Evolutionary conservation across 2,113 vertebrate genomes (phyloP), one percentile per base, ranked within the genome.

Genomic region (Papio anubis): DNA sequence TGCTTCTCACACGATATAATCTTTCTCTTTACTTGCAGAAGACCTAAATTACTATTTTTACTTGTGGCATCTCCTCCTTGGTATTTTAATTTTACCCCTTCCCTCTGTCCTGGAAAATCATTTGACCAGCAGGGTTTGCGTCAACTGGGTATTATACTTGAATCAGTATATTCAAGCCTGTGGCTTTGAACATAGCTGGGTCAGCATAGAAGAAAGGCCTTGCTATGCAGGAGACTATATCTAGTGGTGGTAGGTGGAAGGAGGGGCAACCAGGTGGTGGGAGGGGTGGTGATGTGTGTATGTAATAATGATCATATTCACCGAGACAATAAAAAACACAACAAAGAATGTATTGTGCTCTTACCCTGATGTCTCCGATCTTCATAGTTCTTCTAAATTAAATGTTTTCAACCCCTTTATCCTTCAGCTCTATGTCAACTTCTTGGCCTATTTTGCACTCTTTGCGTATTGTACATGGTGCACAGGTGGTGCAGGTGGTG

Each of bases 1-100:
- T 87, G 45, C 45, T 93, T 96, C 94, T 85, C 93, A 57, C 16
- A 64, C 64, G 2, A 73, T 78, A 82, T 84, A 78, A 73, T 82
- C 57, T 94, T 88, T 93, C 21, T 48, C 40, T 91, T 52, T 59
- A 55, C 59, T 90, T 84, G 66, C 17, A 85, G 25, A 50, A 94
- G 57, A 87, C 61, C 30, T 50, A 78, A 84, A 68, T 52, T 88
- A 38, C 18, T 52, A 89, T 81, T 57, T 52, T 32, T 59, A 43
- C 5, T 66, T 43, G 16, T 14, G 7, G 30, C 32, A 94, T 76
- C 12, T 52, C 23, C 55, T 61, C 38, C 55, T 92, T 80, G 45
- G 23, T 75, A 43, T 92, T 96, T 80, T 64, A 75, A 38, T 92
- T 96, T 80, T 76, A 75, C n/a, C 73, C 35, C 30, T 73, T 38